phyloP scores from a whole-genome alignment of 2,888 invertebrate species.

The Labia minor region DNA sequence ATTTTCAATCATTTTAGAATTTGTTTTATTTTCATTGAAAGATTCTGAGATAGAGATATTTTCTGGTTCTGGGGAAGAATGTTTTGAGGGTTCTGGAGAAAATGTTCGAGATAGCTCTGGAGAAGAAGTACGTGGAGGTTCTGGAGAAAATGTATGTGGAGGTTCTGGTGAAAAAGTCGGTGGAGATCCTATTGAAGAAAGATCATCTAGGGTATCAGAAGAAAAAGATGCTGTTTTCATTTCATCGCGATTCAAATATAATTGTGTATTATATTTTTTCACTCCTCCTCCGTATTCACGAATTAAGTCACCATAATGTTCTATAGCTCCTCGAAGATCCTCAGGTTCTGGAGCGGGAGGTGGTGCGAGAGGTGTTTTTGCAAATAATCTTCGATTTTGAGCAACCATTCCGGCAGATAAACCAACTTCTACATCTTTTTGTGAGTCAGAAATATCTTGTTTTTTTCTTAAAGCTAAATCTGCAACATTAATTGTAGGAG shows the following conservation, averaged over 20 bases:
- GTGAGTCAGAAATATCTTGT: not conserved
- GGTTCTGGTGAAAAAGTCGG: not conserved
- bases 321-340: not conserved
- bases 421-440: not conserved
- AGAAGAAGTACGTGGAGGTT: not conserved
- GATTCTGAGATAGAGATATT: not conserved
- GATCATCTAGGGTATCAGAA: slow-evolving; percentile 33
- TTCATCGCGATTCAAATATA: slow-evolving; percentile 52
- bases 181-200: not conserved
- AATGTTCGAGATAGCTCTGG: not conserved
- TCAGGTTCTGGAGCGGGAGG: not conserved
- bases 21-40: too few species aligned
- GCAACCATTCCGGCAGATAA: not conserved
- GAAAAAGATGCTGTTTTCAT: slow-evolving; percentile 48
- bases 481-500: not conserved
- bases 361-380: not conserved
- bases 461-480: not conserved
- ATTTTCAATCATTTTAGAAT: not conserved
- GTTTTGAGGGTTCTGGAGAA: not conserved
- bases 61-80: not conserved
- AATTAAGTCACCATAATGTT: slow-evolving; percentile 69
- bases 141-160: not conserved
- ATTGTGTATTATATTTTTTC: slow-evolving; percentile 38
- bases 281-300: slow-evolving; percentile 56
- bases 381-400: not conserved